phyloP scores from a whole-genome alignment of 2,113 vertebrate species.

The Clarias batrachus region DNA sequence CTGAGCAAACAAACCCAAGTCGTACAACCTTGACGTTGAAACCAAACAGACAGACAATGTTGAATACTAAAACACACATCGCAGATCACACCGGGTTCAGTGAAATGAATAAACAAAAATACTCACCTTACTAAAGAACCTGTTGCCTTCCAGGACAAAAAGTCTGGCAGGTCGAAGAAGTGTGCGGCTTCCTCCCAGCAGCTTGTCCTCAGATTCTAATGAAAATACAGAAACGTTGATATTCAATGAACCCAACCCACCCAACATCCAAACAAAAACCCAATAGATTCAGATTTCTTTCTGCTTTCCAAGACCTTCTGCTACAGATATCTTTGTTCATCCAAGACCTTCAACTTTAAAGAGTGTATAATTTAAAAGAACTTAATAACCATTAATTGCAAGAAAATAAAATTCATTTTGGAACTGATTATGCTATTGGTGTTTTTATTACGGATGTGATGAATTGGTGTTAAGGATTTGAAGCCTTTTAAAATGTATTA shows the following conservation, averaged over 20 bases:
- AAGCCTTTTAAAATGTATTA: too few relatives aligned
- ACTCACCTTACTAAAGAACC: slow-evolving; percentile 84
- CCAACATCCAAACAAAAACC: too few relatives aligned
- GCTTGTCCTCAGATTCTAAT: slow-evolving; percentile 67
- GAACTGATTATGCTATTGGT: too few relatives aligned
- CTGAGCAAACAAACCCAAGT: neutral
- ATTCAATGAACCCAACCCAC: slow-evolving; percentile 13
- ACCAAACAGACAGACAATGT: neutral
- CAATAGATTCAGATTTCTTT: neutral
- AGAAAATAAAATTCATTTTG: too few relatives aligned
- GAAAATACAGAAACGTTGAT: neutral
- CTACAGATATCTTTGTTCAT: too few relatives aligned
- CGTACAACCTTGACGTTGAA: neutral
- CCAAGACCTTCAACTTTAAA: too few relatives aligned
- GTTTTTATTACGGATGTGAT: too few relatives aligned
- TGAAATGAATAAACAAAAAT: neutral
- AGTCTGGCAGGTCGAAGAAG: slow-evolving; percentile 96
- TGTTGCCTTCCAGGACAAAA: slow-evolving; percentile 93
- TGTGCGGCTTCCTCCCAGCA: slow-evolving; percentile 77
- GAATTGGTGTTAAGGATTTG: too few relatives aligned
- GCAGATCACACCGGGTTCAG: neutral
- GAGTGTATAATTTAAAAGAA: too few relatives aligned
- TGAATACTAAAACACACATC: neutral
- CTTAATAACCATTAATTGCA: too few relatives aligned
- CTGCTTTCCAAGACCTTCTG: too few relatives aligned